Conservation (phyloP, 2,113 vertebrate genomes). For the Delphinapterus leucas region DNA sequence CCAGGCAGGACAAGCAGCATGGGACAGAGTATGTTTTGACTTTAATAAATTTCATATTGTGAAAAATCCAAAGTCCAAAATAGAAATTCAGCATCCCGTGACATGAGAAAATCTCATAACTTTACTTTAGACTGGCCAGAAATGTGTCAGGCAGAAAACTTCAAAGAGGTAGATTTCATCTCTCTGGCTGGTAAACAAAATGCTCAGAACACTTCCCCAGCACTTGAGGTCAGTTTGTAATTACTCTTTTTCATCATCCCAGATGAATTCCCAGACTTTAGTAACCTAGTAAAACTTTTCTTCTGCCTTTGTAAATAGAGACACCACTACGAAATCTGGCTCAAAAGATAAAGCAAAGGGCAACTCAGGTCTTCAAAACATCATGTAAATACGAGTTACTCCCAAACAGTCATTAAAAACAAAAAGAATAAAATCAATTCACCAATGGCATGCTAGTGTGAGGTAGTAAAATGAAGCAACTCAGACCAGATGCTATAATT, state of each 20-base stretch:
- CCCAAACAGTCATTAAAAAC: neutral
- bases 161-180: slow-evolving; percentile 28
- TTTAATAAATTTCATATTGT: slow-evolving; percentile 1
- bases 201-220: neutral
- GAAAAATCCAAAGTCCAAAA: neutral
- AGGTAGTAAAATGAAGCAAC: neutral
- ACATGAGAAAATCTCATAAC: neutral
- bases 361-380: slow-evolving; percentile 37
- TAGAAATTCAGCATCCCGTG: neutral
- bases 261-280: slow-evolving; percentile 9
- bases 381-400: neutral
- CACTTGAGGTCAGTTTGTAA: neutral
- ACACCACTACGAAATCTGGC: neutral
- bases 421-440: neutral
- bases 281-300: neutral
- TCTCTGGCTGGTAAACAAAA: slow-evolving; percentile 11
- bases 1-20: neutral
- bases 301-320: neutral
- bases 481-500: neutral
- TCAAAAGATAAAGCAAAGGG: slow-evolving; percentile 33
- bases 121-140: neutral
- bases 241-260: neutral
- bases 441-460: neutral
- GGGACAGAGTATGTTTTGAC: neutral
- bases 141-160: slow-evolving; percentile 10